These are phyloP conservation scores for Salvelinus sp. DNA, from an alignment of 2,113 vertebrate species.

Conservation along the genomic window DNA sequence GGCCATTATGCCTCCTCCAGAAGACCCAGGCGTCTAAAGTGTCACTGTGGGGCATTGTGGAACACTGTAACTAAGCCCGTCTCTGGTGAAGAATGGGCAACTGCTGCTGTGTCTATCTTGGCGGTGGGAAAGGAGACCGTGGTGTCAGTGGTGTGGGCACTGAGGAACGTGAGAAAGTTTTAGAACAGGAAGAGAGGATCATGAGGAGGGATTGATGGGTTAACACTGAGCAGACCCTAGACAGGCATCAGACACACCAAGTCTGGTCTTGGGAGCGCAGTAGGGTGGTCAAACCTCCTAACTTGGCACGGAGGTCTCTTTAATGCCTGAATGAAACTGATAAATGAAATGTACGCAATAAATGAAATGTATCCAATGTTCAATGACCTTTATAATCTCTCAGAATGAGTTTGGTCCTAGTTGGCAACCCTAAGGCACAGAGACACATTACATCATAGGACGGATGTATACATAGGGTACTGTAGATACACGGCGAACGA, in stretches of 20 bases:
- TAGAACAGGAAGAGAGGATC: not conserved
- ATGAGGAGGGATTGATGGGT: not conserved
- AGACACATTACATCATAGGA: too few relatives aligned
- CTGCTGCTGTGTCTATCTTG: not conserved
- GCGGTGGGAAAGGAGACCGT: conserved; percentile 1
- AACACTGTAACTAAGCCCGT: not conserved
- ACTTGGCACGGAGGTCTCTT: too few relatives aligned
- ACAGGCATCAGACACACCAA: not conserved
- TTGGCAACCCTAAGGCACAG: too few relatives aligned
- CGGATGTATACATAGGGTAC: too few relatives aligned
- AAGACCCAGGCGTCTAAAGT: not conserved
- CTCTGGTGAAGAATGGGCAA: not conserved
- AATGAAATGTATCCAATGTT: too few relatives aligned
- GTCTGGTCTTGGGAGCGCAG: not conserved
- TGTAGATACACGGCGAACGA: too few relatives aligned
- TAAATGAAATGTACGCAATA: too few relatives aligned
- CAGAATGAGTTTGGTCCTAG: too few relatives aligned
- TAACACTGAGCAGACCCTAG: not conserved
- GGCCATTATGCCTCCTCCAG: not conserved
- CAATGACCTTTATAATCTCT: too few relatives aligned
- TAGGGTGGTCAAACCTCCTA: not conserved
- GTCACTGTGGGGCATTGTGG: not conserved
- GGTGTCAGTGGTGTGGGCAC: not conserved
- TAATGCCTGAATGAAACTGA: too few relatives aligned
- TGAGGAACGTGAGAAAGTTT: conserved; percentile 21